Percentiles rank a stretch among this genome's conserved stretches.
These are phyloP conservation scores for Phymanthus crucifer DNA, from an alignment of 92 coral and sea anemone genomes.

Conservation along the genomic window DNA sequence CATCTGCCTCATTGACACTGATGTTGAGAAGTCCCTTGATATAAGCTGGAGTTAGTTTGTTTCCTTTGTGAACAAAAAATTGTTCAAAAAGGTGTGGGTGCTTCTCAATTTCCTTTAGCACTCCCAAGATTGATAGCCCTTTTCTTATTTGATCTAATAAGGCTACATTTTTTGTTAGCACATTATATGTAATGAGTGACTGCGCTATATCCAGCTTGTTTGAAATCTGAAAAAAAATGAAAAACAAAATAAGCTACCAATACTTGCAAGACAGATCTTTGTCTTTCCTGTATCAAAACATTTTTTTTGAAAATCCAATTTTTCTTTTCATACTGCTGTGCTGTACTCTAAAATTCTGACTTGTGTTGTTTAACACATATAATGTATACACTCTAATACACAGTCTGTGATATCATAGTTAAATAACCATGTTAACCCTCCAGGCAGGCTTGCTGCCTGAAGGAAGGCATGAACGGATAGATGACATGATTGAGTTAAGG, in stretches of 20 bases:
- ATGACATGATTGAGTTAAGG: not conserved
- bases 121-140: constrained; percentile 29
- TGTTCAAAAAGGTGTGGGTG: constrained; percentile 47
- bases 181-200: constrained; percentile 43
- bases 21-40: constrained; percentile 23
- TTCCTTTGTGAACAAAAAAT: constrained; percentile 42
- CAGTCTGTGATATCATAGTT: not conserved
- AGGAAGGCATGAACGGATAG: not conserved
- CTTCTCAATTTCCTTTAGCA: constrained; percentile 34
- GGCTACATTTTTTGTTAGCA: constrained; percentile 50
- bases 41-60: constrained; percentile 31
- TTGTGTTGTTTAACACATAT: not conserved
- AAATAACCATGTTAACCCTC: not conserved
- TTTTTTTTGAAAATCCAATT: not conserved
- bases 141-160: constrained; percentile 52
- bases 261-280: not conserved
- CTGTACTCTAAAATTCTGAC: not conserved
- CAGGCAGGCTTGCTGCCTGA: not conserved
- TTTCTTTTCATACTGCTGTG: not conserved
- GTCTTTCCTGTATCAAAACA: not conserved
- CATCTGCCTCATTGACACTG: constrained; percentile 21
- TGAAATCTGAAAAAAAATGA: constrained; percentile 18
- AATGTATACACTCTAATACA: not conserved
- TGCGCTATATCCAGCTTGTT: constrained; percentile 45
- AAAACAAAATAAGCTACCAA: not conserved